Base-by-base conservation (phyloP, 2,797 vertebrate species). In the Amblyopsis hoosieri region DNA sequence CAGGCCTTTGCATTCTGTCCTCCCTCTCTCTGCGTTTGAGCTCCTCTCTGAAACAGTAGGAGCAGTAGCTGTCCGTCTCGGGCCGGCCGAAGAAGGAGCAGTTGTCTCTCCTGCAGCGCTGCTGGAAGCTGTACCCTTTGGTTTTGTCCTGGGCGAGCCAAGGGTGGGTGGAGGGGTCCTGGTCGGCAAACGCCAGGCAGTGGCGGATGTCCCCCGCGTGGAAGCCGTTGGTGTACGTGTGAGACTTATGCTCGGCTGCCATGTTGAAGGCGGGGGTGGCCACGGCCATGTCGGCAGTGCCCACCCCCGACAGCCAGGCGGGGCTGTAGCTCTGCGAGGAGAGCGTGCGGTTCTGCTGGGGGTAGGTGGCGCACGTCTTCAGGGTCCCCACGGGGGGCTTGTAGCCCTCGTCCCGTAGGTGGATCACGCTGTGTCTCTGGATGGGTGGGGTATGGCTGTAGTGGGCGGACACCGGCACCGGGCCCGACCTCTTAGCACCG, bases 21-120 rank as follows among this genome's bases (percentile, higher is more conserved):
- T 98, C 96, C 72, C 91, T 91, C 89, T 97, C 97, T 87, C 95
- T 95, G 85, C 95, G 95, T 78, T 95, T 95, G 66, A 98, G 82
- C 91, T 99, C 97, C 90, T 99, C 98, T 71, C 94, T 95, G 92
- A 96, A 99, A 93, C 98, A 99, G 92, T 96, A 99, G 59, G 98
- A 99, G 86, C 98, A 99, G 89, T 92, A 97, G 92, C 95, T 95
- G 76, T 99, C 97, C 45, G 98, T 99, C 92, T 99, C 98, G 0
- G 95, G 94, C 71, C 97, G 93, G 17, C 98, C 97, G 29, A 99
- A 99, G 89, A 99, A 99, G 78, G 98, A 96, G 81, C 98, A 99
- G 92, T 97, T 96, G 79, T 98, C 97, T 81, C 94, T 95, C 91
- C 93, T 96, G 87, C 98, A 99, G 83, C 95, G 96, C 91, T 98